Base-by-base conservation (phyloP, 2,113 vertebrate genomes). In the Brienomyrus longianalis region DNA sequence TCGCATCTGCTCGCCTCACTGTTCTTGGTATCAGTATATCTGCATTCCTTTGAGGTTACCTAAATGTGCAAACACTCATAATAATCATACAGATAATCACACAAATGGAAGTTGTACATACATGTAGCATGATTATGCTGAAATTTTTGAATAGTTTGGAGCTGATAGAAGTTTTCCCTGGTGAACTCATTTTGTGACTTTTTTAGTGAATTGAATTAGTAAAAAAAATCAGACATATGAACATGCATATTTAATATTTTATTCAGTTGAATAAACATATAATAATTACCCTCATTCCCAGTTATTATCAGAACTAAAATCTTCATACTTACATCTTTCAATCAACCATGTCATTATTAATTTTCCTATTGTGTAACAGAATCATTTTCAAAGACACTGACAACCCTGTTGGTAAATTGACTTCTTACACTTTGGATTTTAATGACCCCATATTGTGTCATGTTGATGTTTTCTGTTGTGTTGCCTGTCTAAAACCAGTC, bases 1-100 rank as follows among this genome's bases (percentile, higher is more conserved):
- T 93, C 0, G 97, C 97, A 47, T 98, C 97, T 86, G 98, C 97
- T 1, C 95, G 96, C 88, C 98, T 99, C 93, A 98, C 96, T 0
- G 97, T 99, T 39, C 95, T 97, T 92, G 98, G 98, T 99, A 97
- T 90, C 90, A 66, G 51, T 66, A 62, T 27, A 86, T 35, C n/a
- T 62, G 39, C 50, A 35, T 23, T 59, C 19, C 62, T 31, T 80
- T 50, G 86, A 35, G 84, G 45, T 43, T n/a, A 43, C 48, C 15
- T 45, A 59, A 47, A 85, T 54, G 35, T 35, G 83, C 87, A 66
- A 74, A 50, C n/a, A 56, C 86, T 23, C 51, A 56, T 39, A 10
- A 52, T 10, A 87, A 50, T 47, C 21, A 88, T 47, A 88, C 48
- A 48, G 56, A 86, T 15, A 89, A 13, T 62, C 48, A 88, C 39